Evolutionary conservation across 2,888 invertebrate species (phyloP), one percentile per base, ranked within the genome.

Genomic region (Andricus curvator): DNA sequence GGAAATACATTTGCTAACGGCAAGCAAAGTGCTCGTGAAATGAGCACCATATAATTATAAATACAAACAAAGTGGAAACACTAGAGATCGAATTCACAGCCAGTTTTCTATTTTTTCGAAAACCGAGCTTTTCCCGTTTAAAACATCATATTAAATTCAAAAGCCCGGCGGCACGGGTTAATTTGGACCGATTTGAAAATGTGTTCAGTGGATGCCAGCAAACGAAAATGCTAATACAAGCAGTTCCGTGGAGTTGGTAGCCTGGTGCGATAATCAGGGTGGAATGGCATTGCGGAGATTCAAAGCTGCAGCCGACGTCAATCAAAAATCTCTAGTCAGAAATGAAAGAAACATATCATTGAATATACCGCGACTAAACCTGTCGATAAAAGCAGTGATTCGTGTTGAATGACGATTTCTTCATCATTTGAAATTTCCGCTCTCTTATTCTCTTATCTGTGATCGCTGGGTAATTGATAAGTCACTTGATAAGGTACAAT

Each of bases 251-350:
- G 22, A 68, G 41, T 15, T 56, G 20, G 51, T 56, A n/a, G 6
- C n/a, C 68, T 44, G 44, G 25, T 48, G 25, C 15, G 25, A 22
- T 70, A 48, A 25, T 70, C 66, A n/a, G 66, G 37, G 20, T 66
- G 37, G n/a, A 66, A 66, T 66, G 41, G 15, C 48, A 48, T 68
- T 68, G 44, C 48, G 44, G 13, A 65, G 29, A 29, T 66, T 66
- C 51, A 56, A 70, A 56, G 51, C 51, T 51, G 51, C 4, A 51
- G 20, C 33, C 70, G 25, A 70, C 51, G 48, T 51, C 51, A 70
- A 70, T 70, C 51, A 70, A 70, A 70, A 70, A 51, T 48, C 25
- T 70, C 33, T 70, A 51, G 29, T 70, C 20, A 70, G 29, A 48
- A 70, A 51, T 70, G 20, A 70, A 70, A 56, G 51, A 51, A 70